A percentile compares a stretch with the other conserved stretches of the same genome.
These are phyloP conservation scores for Natator depressus DNA, from an alignment of 2,113 vertebrate genomes.

Conservation along the genomic window DNA sequence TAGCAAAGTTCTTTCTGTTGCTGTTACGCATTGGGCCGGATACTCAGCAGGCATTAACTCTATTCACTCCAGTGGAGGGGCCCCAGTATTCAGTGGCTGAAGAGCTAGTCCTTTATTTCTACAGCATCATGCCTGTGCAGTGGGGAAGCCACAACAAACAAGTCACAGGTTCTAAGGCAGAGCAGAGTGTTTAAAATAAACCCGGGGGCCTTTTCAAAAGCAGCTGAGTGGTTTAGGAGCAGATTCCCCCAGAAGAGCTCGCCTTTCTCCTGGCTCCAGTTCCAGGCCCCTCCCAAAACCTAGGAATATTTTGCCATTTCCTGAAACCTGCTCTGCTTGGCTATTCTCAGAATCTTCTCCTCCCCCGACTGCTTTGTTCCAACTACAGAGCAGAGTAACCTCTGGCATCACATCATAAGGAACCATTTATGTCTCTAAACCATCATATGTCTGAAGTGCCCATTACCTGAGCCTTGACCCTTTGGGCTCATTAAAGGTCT, in stretches of 20 bases:
- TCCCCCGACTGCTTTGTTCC: background rate
- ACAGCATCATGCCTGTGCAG: accelerated
- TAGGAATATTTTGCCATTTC: too few relatives aligned
- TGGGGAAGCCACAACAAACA: background rate
- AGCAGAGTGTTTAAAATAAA: background rate
- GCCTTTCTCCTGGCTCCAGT: too few relatives aligned
- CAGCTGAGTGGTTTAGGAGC: too few relatives aligned
- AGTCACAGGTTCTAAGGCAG: accelerated
- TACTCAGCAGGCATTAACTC: background rate
- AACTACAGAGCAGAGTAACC: background rate
- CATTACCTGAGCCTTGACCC: background rate
- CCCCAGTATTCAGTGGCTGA: accelerated
- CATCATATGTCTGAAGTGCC: background rate
- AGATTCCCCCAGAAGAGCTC: too few relatives aligned
- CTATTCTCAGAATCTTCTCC: too few relatives aligned
- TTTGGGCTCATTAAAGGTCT: background rate
- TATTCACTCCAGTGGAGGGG: accelerated
- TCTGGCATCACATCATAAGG: too few relatives aligned
- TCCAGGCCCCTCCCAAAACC: too few relatives aligned
- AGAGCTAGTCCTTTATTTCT: accelerated
- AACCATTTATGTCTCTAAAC: background rate
- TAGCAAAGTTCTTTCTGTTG: background rate
- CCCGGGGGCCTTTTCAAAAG: background rate
- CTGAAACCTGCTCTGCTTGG: too few relatives aligned
- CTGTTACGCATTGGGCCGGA: accelerated